Conservation (phyloP, 2,888 invertebrate species). For the Cantharis flavilabris region DNA sequence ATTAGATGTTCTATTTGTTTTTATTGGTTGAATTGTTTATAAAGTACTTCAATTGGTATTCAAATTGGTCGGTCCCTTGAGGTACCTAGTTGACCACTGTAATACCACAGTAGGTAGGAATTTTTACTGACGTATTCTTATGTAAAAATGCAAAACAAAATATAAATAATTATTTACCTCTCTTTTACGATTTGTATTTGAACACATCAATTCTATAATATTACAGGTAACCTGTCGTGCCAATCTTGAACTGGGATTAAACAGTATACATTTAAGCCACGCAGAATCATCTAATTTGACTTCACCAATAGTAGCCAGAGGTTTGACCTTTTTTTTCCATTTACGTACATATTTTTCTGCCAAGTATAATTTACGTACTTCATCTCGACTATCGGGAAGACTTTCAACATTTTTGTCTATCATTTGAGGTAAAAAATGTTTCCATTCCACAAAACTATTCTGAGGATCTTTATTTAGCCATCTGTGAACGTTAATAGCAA, state of each 20-base stretch:
- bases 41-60: too few species aligned
- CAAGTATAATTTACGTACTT: conserved; percentile 62
- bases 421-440: conserved; percentile 63
- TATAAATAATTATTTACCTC: conserved; percentile 54
- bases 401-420: conserved; percentile 46
- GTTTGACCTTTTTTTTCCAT: conserved; percentile 61
- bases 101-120: too few species aligned
- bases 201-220: conserved; percentile 83
- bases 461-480: conserved; percentile 74
- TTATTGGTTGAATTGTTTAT: too few species aligned
- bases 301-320: conserved; percentile 55
- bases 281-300: conserved; percentile 70
- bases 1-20: too few species aligned
- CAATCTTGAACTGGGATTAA: conserved; percentile 87
- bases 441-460: conserved; percentile 76
- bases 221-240: conserved; percentile 89
- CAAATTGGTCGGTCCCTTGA: too few species aligned
- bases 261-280: conserved; percentile 91
- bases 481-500: conserved; percentile 72
- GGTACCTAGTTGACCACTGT: too few species aligned
- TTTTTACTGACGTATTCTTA: too few species aligned
- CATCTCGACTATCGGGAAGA: conserved; percentile 42
- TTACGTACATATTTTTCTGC: conserved; percentile 75
- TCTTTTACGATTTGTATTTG: conserved; percentile 68
- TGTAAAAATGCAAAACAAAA: too few species aligned